phyloP scores from a whole-genome alignment of 2,113 vertebrate genomes.

The Grantiella picta region DNA sequence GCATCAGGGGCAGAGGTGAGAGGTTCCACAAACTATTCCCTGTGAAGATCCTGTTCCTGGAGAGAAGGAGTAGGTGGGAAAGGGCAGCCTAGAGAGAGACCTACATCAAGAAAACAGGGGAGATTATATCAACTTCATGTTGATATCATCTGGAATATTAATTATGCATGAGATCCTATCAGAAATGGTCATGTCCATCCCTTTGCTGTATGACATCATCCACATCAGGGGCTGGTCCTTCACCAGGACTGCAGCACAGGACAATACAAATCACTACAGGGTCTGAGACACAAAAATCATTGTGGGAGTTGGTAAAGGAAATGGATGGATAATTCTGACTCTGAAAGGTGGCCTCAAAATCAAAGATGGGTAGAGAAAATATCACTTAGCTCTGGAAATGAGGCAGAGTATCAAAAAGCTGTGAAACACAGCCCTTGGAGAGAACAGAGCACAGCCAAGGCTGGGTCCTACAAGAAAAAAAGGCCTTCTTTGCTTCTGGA shows the following conservation, averaged over 20 bases:
- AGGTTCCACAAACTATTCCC: not conserved
- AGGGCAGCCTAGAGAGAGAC: not conserved
- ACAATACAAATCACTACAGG: not conserved
- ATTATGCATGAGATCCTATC: not conserved
- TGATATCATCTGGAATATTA: not conserved
- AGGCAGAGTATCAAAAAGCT: fast-evolving
- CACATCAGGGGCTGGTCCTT: not conserved
- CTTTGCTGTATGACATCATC: not conserved
- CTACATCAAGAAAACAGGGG: not conserved
- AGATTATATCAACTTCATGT: not conserved
- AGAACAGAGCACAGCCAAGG: not conserved
- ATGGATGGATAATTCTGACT: not conserved
- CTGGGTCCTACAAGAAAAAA: not conserved
- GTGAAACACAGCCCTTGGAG: not conserved
- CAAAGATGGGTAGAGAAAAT: not conserved
- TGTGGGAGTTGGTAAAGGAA: not conserved
- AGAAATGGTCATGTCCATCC: not conserved
- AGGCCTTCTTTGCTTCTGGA: not conserved
- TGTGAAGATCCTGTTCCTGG: not conserved
- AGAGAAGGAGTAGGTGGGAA: not conserved
- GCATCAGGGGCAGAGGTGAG: not conserved
- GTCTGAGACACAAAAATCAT: not conserved
- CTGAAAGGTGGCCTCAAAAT: not conserved
- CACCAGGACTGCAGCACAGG: not conserved
- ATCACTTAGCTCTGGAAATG: not conserved